Evolutionary conservation across 1,140 invertebrate species (phyloP).

Genomic region (Lanistes nyassanus): DNA sequence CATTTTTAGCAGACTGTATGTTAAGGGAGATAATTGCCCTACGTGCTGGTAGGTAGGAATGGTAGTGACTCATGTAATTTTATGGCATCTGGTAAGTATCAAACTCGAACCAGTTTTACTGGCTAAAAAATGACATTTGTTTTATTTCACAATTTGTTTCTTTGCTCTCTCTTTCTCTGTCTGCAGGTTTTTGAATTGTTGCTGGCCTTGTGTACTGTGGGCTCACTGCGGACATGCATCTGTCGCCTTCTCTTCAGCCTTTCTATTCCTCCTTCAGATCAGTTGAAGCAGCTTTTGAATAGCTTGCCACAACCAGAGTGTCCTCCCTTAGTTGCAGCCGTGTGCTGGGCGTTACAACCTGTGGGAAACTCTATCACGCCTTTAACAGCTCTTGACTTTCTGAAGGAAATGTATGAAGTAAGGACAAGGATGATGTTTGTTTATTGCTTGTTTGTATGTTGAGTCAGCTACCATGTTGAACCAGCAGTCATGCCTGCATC

Average conservation of each 20-base stretch:
- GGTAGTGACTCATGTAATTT: too few relatives aligned
- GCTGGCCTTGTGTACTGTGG: constrained; percentile 47
- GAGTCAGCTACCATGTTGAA: too few relatives aligned
- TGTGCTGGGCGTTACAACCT: constrained; percentile 53
- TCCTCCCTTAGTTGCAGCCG: constrained; percentile 48
- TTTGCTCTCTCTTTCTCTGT: not conserved
- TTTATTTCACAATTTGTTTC: not conserved
- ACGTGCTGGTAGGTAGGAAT: too few relatives aligned
- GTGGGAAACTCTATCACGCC: constrained; percentile 37
- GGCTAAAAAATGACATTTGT: too few relatives aligned
- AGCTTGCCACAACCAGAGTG: constrained; percentile 36
- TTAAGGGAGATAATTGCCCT: too few relatives aligned
- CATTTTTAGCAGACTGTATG: too few relatives aligned
- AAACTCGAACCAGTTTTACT: too few relatives aligned
- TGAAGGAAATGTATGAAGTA: constrained; percentile 57
- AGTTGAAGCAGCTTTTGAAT: constrained; percentile 26
- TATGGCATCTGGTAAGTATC: too few relatives aligned
- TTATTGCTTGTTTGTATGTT: constrained; percentile 8
- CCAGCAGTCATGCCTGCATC: too few relatives aligned
- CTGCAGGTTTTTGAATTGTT: constrained; percentile 58
- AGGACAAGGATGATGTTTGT: not conserved
- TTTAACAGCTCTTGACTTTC: constrained; percentile 48
- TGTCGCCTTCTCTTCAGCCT: constrained; percentile 45
- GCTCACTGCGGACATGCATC: constrained; percentile 39
- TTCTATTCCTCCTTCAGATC: constrained; percentile 31